Conservation (phyloP, 1,140 invertebrate species). For the Cotesia chilonis region DNA sequence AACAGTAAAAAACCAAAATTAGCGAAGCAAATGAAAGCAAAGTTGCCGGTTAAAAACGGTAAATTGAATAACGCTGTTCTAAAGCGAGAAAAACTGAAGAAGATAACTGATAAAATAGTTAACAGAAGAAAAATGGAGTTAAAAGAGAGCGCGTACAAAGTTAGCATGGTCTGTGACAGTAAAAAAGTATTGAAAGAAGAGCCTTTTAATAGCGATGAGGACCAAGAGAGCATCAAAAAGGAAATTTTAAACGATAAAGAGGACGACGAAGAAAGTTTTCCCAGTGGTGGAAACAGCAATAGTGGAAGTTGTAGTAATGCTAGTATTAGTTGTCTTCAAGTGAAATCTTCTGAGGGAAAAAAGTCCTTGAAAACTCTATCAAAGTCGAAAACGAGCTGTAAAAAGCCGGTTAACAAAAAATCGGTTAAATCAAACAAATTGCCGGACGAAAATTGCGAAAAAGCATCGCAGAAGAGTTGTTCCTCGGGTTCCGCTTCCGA, state of each 20-base stretch:
- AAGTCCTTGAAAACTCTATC: slow-evolving; percentile 13
- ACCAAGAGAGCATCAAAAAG: background rate
- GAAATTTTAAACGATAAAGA: background rate
- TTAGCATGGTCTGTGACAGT: slow-evolving; percentile 43
- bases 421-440: slow-evolving; percentile 48
- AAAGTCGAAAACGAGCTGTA: background rate
- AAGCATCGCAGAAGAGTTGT: slow-evolving; percentile 47
- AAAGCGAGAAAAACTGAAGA: slow-evolving; percentile 57
- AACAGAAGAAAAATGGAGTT: slow-evolving; percentile 52
- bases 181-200: slow-evolving; percentile 51
- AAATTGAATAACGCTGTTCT: slow-evolving; percentile 47
- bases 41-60: slow-evolving; percentile 52
- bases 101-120: slow-evolving; percentile 55
- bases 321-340: slow-evolving; percentile 18
- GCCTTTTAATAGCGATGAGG: background rate
- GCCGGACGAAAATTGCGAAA: slow-evolving; percentile 39
- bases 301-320: slow-evolving; percentile 20
- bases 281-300: slow-evolving; percentile 16
- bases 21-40: slow-evolving; percentile 58
- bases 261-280: background rate
- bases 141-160: slow-evolving; percentile 53
- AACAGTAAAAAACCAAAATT: slow-evolving; percentile 53
- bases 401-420: slow-evolving; percentile 45
- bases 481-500: too few relatives aligned
- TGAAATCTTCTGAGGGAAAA: slow-evolving; percentile 15